phyloP scores from a whole-genome alignment of 2,888 invertebrate species.

The Cataglyphis rosenhaueri region DNA sequence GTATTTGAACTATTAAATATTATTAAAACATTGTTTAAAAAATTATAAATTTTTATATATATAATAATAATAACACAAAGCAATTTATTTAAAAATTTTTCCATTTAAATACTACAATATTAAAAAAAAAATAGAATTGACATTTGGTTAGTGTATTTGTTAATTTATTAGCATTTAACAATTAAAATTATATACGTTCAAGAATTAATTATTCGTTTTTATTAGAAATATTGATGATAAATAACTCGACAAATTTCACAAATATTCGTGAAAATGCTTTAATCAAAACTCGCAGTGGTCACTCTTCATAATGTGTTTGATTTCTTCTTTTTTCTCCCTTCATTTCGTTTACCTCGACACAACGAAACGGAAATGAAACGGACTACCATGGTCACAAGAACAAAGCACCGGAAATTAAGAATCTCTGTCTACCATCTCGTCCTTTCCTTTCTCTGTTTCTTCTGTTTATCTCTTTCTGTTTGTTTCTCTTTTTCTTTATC shows the following conservation, averaged over 20 bases:
- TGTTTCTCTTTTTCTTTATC: background rate
- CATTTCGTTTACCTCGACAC: constrained; percentile 17
- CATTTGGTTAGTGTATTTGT: background rate
- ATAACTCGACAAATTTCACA: constrained; percentile 11
- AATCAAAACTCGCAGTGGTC: constrained; percentile 8
- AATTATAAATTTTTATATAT: background rate
- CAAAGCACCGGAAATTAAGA: constrained; percentile 74
- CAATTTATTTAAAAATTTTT: background rate
- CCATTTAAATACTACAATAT: background rate
- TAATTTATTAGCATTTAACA: background rate
- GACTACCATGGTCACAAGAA: constrained; percentile 56
- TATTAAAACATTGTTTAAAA: background rate
- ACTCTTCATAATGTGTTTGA: constrained; percentile 49
- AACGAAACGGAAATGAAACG: constrained; percentile 70
- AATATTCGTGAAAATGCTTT: constrained; percentile 14
- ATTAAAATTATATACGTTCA: background rate
- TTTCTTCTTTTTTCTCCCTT: constrained; percentile 29
- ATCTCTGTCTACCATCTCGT: constrained; percentile 54
- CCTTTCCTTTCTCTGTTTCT: constrained; percentile 23
- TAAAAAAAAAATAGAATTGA: no score
- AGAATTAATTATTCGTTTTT: background rate
- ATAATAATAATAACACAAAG: background rate
- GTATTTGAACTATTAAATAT: background rate
- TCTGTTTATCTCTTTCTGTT: background rate
- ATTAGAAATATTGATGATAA: background rate